Conservation (phyloP, 2,113 vertebrate species). For the Zosterops japonicus region DNA sequence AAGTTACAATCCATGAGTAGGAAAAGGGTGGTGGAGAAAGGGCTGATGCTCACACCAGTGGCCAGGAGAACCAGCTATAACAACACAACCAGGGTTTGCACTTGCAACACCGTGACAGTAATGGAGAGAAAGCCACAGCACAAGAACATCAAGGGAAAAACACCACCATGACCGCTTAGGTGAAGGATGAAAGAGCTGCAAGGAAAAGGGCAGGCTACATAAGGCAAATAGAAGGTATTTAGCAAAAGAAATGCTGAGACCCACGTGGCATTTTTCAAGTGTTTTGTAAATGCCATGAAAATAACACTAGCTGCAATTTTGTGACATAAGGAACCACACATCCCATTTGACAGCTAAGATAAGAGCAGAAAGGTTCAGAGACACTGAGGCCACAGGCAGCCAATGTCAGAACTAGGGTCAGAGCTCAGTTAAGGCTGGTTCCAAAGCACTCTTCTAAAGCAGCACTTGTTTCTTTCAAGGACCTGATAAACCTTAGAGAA, state of each 20-base stretch:
- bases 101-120: fast-evolving
- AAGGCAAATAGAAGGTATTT: background rate
- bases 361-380: background rate
- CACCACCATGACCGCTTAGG: background rate
- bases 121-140: background rate
- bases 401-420: background rate
- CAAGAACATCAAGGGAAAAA: background rate
- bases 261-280: background rate
- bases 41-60: background rate
- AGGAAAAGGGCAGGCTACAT: background rate
- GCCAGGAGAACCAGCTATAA: background rate
- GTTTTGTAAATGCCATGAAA: background rate
- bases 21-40: background rate
- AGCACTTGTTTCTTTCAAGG: background rate
- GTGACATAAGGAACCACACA: background rate
- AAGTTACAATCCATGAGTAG: background rate
- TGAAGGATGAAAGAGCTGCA: background rate
- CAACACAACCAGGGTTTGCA: background rate
- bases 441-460: background rate
- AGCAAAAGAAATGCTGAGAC: background rate
- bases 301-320: background rate
- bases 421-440: background rate
- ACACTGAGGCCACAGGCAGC: background rate
- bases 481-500: background rate
- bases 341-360: background rate